These are phyloP conservation scores for Drosophila cardini DNA, from an alignment of 1,140 invertebrate species.

Conservation along the genomic window DNA sequence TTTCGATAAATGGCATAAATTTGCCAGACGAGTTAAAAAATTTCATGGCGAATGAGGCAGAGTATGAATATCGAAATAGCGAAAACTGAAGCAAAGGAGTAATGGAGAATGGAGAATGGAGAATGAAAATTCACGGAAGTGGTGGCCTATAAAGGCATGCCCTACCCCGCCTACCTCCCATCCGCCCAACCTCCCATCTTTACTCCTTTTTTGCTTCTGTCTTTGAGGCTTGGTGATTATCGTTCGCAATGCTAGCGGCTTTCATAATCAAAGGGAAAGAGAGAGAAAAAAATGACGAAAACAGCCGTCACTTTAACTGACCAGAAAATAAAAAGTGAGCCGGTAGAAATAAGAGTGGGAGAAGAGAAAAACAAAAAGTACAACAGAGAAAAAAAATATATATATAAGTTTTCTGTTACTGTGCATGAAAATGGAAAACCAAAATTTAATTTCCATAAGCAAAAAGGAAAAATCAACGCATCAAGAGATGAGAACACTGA, in stretches of 20 bases:
- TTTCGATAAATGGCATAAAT: constrained; percentile 55
- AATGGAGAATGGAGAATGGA: neutral
- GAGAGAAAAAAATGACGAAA: constrained; percentile 11
- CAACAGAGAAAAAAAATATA: constrained; percentile 18
- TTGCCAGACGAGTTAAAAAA: constrained; percentile 52
- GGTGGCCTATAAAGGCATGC: constrained; percentile 17
- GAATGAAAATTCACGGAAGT: neutral
- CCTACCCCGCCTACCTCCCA: neutral
- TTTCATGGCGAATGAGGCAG: constrained; percentile 16
- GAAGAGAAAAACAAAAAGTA: constrained; percentile 8
- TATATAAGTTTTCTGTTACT: constrained; percentile 19
- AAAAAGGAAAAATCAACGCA: constrained; percentile 40
- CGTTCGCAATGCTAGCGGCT: constrained; percentile 38
- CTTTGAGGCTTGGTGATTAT: constrained; percentile 33
- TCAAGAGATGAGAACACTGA: constrained; percentile 20
- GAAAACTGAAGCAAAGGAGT: neutral
- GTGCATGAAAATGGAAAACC: constrained; percentile 48
- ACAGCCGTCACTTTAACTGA: constrained; percentile 30
- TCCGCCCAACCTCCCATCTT: neutral
- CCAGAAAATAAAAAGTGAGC: constrained; percentile 25
- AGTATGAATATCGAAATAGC: constrained; percentile 14
- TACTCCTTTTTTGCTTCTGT: neutral
- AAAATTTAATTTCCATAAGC: constrained; percentile 57
- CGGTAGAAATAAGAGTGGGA: constrained; percentile 16
- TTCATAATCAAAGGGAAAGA: constrained; percentile 21